These are phyloP conservation scores for Morpho achilles DNA, from an alignment of 2,888 invertebrate genomes.

Conservation along the genomic window DNA sequence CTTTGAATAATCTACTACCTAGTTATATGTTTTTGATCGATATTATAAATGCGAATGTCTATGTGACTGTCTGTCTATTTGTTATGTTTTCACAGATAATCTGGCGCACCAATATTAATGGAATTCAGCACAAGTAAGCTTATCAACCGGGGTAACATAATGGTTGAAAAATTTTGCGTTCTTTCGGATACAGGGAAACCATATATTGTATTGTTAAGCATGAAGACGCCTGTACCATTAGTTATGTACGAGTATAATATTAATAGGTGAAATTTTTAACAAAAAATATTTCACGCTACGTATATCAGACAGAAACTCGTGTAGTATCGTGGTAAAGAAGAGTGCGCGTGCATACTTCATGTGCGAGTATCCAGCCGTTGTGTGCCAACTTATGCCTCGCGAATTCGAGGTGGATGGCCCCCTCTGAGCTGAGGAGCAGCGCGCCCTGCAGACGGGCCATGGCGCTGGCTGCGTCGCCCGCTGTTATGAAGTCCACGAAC, in stretches of 20 bases:
- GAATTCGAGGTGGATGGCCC: slow-evolving; percentile 98
- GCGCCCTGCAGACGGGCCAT: slow-evolving; percentile 97
- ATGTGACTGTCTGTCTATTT: too few relatives aligned
- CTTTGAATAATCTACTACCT: slow-evolving; percentile 12
- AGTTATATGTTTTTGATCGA: neutral
- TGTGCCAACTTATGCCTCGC: slow-evolving; percentile 98
- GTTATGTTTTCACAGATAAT: too few relatives aligned
- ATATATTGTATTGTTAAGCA: too few relatives aligned
- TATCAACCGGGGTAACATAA: too few relatives aligned
- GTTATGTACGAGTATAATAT: too few relatives aligned
- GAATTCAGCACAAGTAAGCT: too few relatives aligned
- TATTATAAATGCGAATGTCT: neutral
- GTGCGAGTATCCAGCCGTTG: slow-evolving; percentile 79
- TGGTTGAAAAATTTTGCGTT: too few relatives aligned
- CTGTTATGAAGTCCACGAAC: slow-evolving; percentile 98
- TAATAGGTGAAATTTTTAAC: too few relatives aligned
- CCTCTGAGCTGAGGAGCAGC: slow-evolving; percentile 96
- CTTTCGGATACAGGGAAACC: too few relatives aligned
- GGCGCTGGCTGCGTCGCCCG: slow-evolving; percentile 94
- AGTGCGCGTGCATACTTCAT: slow-evolving; percentile 76
- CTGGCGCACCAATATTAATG: too few relatives aligned
- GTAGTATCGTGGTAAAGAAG: slow-evolving; percentile 26
- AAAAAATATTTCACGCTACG: neutral
- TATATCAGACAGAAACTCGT: slow-evolving; percentile 20
- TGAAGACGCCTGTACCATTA: too few relatives aligned